phyloP scores from a whole-genome alignment of 2,113 vertebrate genomes.

The Dipodomys spectabilis region DNA sequence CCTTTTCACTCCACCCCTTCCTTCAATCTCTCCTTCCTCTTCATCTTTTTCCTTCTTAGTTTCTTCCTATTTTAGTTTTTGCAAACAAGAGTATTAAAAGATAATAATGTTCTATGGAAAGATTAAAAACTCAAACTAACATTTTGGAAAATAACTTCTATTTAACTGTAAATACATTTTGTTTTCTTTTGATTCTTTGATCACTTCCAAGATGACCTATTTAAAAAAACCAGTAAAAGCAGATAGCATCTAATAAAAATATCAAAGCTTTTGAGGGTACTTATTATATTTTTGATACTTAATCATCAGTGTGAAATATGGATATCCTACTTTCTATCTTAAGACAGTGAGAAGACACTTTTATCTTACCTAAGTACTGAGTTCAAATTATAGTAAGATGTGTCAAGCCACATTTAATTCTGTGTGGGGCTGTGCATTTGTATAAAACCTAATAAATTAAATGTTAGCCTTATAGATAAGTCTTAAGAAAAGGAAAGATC shows the following conservation, averaged over 20 bases:
- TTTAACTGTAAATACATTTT: not conserved
- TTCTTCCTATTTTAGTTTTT: not conserved
- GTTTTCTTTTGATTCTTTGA: constrained; percentile 29
- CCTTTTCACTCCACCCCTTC: not conserved
- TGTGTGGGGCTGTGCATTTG: not conserved
- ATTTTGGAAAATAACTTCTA: not conserved
- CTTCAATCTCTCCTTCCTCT: no score
- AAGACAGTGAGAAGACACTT: not conserved
- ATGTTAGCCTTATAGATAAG: not conserved
- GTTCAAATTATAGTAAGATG: not conserved
- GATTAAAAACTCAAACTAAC: constrained; percentile 4
- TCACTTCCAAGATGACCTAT: not conserved
- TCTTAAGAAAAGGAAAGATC: not conserved
- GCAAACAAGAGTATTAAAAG: not conserved
- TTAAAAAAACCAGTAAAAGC: not conserved
- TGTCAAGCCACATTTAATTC: not conserved
- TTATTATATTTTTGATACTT: not conserved
- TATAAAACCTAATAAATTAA: not conserved
- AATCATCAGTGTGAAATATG: not conserved
- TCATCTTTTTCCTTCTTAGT: no score
- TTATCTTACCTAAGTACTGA: not conserved
- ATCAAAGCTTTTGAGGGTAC: not conserved
- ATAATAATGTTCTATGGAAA: not conserved
- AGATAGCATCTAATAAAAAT: not conserved
- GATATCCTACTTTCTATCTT: not conserved